These are phyloP conservation scores for Megaustenia siamemsis DNA, from an alignment of 2,888 invertebrate species.

Conservation along the genomic window DNA sequence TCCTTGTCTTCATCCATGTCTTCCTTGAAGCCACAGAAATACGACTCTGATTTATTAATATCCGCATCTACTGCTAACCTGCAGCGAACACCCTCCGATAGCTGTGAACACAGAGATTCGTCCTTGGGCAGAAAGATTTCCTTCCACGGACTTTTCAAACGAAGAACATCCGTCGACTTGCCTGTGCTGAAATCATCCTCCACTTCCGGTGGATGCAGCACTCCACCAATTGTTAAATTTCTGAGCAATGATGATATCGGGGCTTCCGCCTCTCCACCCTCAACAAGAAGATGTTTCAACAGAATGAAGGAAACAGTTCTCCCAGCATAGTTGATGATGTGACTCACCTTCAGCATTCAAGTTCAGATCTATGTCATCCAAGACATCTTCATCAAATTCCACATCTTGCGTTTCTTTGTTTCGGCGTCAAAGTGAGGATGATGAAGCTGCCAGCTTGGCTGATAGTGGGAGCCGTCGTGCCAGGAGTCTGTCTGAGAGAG, in stretches of 20 bases:
- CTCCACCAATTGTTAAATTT: constrained; percentile 58
- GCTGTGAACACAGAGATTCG: constrained; percentile 30
- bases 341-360: neutral
- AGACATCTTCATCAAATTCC: neutral
- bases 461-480: neutral
- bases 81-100: constrained; percentile 4
- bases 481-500: constrained; percentile 32
- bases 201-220: constrained; percentile 45
- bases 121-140: constrained; percentile 57
- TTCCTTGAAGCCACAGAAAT: neutral
- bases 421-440: constrained; percentile 37
- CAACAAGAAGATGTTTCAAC: neutral
- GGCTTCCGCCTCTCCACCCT: constrained; percentile 39
- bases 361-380: constrained; percentile 4
- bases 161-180: constrained; percentile 54
- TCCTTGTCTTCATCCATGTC: constrained; percentile 24
- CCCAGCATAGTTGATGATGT: neutral
- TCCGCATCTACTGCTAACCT: neutral
- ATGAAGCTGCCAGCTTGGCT: neutral
- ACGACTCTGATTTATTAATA: constrained; percentile 8
- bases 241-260: constrained; percentile 59
- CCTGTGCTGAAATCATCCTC: constrained; percentile 2
- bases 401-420: constrained; percentile 11
- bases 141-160: constrained; percentile 57
- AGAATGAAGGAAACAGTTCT: neutral